Conservation (phyloP, 2,797 vertebrate species). For the Meda fulgida region DNA sequence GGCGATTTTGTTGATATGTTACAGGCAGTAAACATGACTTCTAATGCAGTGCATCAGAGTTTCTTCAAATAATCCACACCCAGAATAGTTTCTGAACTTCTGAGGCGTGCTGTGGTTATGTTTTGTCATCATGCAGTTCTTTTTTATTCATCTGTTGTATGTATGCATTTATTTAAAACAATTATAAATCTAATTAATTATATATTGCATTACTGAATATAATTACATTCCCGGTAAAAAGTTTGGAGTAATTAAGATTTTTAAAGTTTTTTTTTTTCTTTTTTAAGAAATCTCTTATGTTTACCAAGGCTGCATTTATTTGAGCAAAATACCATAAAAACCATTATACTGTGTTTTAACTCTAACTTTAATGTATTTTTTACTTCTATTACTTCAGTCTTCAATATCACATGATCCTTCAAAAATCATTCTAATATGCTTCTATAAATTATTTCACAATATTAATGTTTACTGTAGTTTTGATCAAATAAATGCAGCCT, state of each 20-base stretch:
- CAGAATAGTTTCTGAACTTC: not conserved
- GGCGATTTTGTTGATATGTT: not conserved
- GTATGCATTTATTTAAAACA: not conserved
- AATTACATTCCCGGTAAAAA: not conserved
- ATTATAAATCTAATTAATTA: not conserved
- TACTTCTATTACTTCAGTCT: not conserved
- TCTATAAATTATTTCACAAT: not conserved
- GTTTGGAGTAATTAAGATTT: not conserved
- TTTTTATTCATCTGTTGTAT: not conserved
- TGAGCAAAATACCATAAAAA: not conserved
- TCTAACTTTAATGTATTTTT: not conserved
- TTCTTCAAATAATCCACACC: not conserved
- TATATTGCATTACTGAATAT: not conserved
- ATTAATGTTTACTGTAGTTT: not conserved
- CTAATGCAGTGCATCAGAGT: not conserved
- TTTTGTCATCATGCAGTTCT: not conserved
- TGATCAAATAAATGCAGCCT: not conserved
- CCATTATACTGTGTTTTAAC: not conserved
- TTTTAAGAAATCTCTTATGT: not conserved
- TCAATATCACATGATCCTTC: not conserved
- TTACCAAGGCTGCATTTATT: not conserved
- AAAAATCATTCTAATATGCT: not conserved
- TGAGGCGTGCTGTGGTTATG: not conserved
- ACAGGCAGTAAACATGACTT: not conserved
- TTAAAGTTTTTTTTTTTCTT: no score